These are phyloP conservation scores for Diorhabda carinulata DNA, from an alignment of 1,140 invertebrate genomes.

Conservation along the genomic window DNA sequence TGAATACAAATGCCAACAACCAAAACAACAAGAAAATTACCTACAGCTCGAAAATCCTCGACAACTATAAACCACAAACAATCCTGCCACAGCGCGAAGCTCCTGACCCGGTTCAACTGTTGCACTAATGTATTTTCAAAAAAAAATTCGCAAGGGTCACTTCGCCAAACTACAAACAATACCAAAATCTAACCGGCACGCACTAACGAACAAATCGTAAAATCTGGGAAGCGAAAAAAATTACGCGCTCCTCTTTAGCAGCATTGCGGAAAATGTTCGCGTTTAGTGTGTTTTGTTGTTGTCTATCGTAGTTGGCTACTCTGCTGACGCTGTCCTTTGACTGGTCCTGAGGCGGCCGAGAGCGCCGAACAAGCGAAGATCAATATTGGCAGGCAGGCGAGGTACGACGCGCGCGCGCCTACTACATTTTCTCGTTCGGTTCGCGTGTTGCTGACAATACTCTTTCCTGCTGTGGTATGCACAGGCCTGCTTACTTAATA, in stretches of 20 bases:
- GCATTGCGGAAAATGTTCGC: slow-evolving; percentile 7
- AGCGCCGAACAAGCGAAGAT: slow-evolving; percentile 25
- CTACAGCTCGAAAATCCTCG: neutral
- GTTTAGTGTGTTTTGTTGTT: neutral
- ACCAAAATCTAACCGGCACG: slow-evolving; percentile 22
- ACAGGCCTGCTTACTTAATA: no score
- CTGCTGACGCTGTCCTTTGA: slow-evolving; percentile 29
- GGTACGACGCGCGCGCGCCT: slow-evolving; percentile 22
- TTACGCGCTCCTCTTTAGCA: neutral
- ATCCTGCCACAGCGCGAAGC: neutral
- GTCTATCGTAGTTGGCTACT: slow-evolving; percentile 16
- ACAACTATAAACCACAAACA: neutral
- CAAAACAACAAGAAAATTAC: neutral
- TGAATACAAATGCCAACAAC: neutral
- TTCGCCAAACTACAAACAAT: slow-evolving; percentile 19
- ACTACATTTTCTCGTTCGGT: neutral
- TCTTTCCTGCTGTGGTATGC: no score
- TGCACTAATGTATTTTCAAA: slow-evolving; percentile 9
- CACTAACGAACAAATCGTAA: slow-evolving; percentile 16
- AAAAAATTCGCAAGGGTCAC: slow-evolving; percentile 21
- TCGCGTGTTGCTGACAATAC: no score
- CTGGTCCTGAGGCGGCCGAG: slow-evolving; percentile 34
- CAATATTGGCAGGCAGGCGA: slow-evolving; percentile 31
- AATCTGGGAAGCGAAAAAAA: slow-evolving; percentile 3
- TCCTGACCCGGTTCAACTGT: slow-evolving; percentile 4